phyloP scores from a whole-genome alignment of 2,888 invertebrate genomes.

The Abrostola tripartita region DNA sequence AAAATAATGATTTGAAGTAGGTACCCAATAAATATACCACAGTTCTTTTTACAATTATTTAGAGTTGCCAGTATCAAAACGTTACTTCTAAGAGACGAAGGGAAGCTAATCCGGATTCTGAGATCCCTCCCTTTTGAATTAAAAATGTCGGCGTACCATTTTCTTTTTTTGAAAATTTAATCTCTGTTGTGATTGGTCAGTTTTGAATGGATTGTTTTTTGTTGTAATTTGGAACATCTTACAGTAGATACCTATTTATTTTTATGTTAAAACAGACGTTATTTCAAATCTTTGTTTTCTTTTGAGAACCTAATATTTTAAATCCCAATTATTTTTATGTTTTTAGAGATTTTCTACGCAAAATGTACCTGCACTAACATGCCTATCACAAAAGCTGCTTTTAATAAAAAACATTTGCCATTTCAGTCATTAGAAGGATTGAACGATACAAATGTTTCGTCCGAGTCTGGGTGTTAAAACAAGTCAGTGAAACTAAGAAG shows the following conservation, averaged over 20 bases:
- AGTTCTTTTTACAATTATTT: conserved; percentile 34
- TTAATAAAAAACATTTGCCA: no score
- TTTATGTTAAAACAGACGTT: not conserved
- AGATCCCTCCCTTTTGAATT: conserved; percentile 55
- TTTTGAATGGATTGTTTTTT: conserved; percentile 17
- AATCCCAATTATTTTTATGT: not conserved
- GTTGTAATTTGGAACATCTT: conserved; percentile 2
- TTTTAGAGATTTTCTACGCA: no score
- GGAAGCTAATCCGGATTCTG: conserved; percentile 58
- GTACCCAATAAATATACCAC: conserved; percentile 12
- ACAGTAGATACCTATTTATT: no score
- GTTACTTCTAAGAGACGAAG: conserved; percentile 51
- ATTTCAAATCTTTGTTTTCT: not conserved
- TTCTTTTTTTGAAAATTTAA: conserved; percentile 46
- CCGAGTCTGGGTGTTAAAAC: no score
- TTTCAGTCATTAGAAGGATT: no score
- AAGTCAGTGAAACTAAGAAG: no score
- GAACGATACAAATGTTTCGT: no score
- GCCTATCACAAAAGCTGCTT: no score
- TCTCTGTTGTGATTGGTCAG: conserved; percentile 53
- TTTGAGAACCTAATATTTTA: not conserved
- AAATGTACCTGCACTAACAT: no score
- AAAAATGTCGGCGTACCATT: conserved; percentile 51
- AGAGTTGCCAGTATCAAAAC: conserved; percentile 39
- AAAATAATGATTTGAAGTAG: no score